Evolutionary conservation across 2,797 vertebrate species (phyloP).

Genomic region (Phrynocephalus vlangalii): DNA sequence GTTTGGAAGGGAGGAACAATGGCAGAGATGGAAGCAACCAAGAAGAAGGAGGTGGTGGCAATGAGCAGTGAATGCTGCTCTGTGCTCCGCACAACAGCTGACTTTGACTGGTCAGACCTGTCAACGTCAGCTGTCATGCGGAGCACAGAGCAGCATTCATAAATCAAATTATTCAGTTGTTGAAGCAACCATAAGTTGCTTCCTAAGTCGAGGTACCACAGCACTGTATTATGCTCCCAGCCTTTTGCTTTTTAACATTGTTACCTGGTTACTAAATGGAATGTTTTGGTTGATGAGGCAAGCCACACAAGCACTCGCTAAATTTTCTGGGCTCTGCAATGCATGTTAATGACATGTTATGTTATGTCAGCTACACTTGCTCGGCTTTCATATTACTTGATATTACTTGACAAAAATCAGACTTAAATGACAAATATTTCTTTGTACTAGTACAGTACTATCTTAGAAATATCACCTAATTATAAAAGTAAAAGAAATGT

Average conservation of each 20-base stretch:
- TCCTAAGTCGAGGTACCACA: no score
- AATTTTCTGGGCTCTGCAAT: slow-evolving; percentile 65
- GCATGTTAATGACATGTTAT: slow-evolving; percentile 59
- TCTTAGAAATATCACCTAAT: not conserved
- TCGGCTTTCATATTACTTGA: slow-evolving; percentile 52
- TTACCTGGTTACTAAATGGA: slow-evolving; percentile 80
- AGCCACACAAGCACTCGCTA: slow-evolving; percentile 66
- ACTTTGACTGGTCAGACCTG: no score
- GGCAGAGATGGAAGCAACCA: no score
- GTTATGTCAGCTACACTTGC: slow-evolving; percentile 72
- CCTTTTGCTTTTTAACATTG: slow-evolving; percentile 76
- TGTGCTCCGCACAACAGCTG: no score
- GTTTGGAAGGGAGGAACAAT: no score
- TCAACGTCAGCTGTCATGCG: no score
- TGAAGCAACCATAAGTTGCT: no score
- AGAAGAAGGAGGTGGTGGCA: no score
- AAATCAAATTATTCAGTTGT: no score
- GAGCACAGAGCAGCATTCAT: no score
- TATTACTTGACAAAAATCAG: slow-evolving; percentile 58
- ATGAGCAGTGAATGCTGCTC: no score
- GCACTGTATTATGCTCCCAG: not conserved
- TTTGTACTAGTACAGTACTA: slow-evolving; percentile 40
- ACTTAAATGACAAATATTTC: slow-evolving; percentile 36
- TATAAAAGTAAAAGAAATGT: not conserved
- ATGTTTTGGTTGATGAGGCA: slow-evolving; percentile 63